phyloP scores from a whole-genome alignment of 1,140 invertebrate species.

The Orius laevigatus region DNA sequence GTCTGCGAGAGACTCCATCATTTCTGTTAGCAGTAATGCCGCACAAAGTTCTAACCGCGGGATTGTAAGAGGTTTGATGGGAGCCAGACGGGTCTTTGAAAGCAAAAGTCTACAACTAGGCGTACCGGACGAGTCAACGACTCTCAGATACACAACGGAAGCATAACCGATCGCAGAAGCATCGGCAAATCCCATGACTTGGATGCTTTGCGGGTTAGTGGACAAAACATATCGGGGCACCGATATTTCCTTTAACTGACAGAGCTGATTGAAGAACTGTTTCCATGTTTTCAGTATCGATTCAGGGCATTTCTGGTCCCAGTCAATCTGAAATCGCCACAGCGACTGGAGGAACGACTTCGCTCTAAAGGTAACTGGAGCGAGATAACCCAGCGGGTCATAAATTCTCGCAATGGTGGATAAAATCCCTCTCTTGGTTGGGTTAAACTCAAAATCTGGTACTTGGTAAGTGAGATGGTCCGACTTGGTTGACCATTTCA shows the following conservation, averaged over 20 bases:
- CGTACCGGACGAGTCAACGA: not conserved
- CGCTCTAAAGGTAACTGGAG: conserved; percentile 22
- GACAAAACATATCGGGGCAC: conserved; percentile 1
- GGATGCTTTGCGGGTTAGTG: not conserved
- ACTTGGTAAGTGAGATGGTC: not conserved
- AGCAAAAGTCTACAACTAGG: conserved; percentile 20
- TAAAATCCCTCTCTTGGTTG: conserved; percentile 19
- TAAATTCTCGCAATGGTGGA: conserved; percentile 21
- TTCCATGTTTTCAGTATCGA: not conserved
- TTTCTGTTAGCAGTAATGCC: conserved; percentile 21
- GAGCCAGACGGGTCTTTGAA: conserved; percentile 27
- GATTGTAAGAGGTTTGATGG: conserved; percentile 24
- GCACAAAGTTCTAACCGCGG: conserved; percentile 25
- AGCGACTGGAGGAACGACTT: conserved; percentile 23
- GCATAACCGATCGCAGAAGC: conserved; percentile 22
- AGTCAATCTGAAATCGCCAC: conserved; percentile 21
- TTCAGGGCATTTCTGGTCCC: conserved; percentile 22
- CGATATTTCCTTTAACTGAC: not conserved
- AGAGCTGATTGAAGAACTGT: not conserved
- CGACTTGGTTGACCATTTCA: not conserved
- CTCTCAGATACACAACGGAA: conserved; percentile 20
- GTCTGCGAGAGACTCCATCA: conserved; percentile 11
- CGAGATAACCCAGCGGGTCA: too few species aligned
- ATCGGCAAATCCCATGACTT: conserved; percentile 25
- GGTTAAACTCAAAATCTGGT: not conserved